These are phyloP conservation scores for Trichomalopsis sarcophagae DNA, from an alignment of 1,140 invertebrate species.

Conservation along the genomic window DNA sequence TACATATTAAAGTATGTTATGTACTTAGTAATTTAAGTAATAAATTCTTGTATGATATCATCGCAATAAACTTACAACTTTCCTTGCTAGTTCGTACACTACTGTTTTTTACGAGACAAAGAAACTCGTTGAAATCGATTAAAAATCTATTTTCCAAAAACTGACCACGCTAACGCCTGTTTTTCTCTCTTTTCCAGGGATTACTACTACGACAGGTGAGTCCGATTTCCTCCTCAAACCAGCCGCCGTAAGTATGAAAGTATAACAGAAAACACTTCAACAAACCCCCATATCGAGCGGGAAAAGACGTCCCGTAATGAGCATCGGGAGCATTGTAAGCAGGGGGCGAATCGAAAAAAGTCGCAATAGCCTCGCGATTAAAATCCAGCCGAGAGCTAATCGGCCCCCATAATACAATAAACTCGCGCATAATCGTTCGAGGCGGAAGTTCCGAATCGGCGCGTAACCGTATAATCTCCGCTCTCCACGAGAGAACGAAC, in stretches of 20 bases:
- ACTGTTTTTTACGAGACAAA: too few relatives aligned
- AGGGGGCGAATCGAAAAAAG: background rate
- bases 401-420: background rate
- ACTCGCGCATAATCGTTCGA: conserved; percentile 22
- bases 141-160: background rate
- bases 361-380: background rate
- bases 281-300: background rate
- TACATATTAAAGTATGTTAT: too few relatives aligned
- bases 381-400: background rate
- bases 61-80: too few relatives aligned
- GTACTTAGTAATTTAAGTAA: too few relatives aligned
- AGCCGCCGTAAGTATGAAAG: background rate
- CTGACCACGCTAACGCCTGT: background rate
- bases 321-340: background rate
- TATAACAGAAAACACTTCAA: background rate
- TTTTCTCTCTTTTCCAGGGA: conserved; percentile 66
- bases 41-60: too few relatives aligned
- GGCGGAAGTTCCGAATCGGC: conserved; percentile 49
- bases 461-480: conserved; percentile 53
- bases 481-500: background rate
- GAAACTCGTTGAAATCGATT: too few relatives aligned
- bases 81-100: too few relatives aligned
- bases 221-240: conserved; percentile 30
- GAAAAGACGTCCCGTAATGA: background rate
- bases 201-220: conserved; percentile 70